These are phyloP conservation scores for Drosophila parthenogenetica DNA, from an alignment of 2,888 invertebrate genomes.

Conservation along the genomic window DNA sequence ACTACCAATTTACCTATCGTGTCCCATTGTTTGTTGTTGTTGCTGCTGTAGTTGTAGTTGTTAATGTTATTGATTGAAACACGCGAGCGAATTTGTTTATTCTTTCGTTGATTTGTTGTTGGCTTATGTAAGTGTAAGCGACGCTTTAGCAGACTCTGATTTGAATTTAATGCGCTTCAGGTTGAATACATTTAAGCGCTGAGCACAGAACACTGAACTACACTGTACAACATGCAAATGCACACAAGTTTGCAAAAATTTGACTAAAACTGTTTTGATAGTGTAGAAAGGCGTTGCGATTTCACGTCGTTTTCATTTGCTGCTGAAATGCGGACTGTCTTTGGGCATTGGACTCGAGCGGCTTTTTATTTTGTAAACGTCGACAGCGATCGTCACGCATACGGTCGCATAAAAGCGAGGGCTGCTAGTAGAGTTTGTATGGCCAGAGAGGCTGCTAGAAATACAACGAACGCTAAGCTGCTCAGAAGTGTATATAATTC, in stretches of 20 bases:
- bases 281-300: slow-evolving; percentile 6
- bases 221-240: slow-evolving; percentile 19
- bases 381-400: slow-evolving; percentile 48
- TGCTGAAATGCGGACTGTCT: slow-evolving; percentile 61
- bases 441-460: no score
- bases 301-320: slow-evolving; percentile 50
- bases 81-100: slow-evolving; percentile 36
- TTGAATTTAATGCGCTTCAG: slow-evolving; percentile 40
- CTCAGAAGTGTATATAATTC: no score
- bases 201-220: slow-evolving; percentile 9
- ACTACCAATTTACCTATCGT: slow-evolving; percentile 62
- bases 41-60: not conserved
- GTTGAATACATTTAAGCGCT: slow-evolving; percentile 16
- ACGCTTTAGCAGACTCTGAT: slow-evolving; percentile 25
- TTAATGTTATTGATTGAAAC: slow-evolving; percentile 24
- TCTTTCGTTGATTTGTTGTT: slow-evolving; percentile 23
- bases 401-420: slow-evolving; percentile 32
- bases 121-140: slow-evolving; percentile 41
- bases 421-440: slow-evolving; percentile 3
- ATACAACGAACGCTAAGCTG: no score
- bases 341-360: slow-evolving; percentile 31
- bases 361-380: slow-evolving; percentile 64
- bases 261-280: not conserved
- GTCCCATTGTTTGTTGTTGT: slow-evolving; percentile 57
- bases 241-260: not conserved